Percentiles rank a stretch among this genome's conserved stretches.
phyloP scores from a whole-genome alignment of 92 coral and sea anemone genomes.

The Montipora capitata region DNA sequence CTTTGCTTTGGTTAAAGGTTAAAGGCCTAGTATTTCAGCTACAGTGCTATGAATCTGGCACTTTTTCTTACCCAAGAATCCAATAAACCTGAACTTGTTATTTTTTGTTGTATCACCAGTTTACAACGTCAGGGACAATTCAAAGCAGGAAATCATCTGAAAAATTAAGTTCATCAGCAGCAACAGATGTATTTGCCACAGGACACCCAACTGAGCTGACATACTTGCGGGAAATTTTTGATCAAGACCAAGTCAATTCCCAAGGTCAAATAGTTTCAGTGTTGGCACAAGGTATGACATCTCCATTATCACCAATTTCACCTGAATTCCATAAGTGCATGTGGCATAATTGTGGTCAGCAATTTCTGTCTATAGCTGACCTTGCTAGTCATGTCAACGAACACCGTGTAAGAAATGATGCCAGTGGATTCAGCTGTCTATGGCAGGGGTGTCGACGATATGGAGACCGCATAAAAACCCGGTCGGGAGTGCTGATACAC shows the following conservation, averaged over 20 bases:
- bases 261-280: constrained; percentile 85
- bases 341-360: constrained; percentile 92
- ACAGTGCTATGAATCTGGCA: too few species aligned
- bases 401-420: constrained; percentile 84
- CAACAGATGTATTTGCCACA: constrained; percentile 86
- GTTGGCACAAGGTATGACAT: constrained; percentile 74
- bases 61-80: too few species aligned
- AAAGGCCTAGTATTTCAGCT: too few species aligned
- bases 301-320: constrained; percentile 67
- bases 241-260: constrained; percentile 86
- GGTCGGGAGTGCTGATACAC: constrained; percentile 95
- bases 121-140: constrained; percentile 66
- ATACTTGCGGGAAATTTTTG: constrained; percentile 89
- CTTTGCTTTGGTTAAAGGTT: too few species aligned
- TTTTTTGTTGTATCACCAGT: constrained; percentile 31
- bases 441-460: constrained; percentile 97
- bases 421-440: constrained; percentile 86
- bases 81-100: neutral
- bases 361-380: constrained; percentile 91
- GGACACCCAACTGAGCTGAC: constrained; percentile 84
- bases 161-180: constrained; percentile 56
- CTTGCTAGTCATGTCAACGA: constrained; percentile 93
- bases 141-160: constrained; percentile 51
- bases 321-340: constrained; percentile 94
- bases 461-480: constrained; percentile 97